These are phyloP conservation scores for Phyllostomus hastatus DNA, from an alignment of 2,113 vertebrate genomes.

Conservation along the genomic window DNA sequence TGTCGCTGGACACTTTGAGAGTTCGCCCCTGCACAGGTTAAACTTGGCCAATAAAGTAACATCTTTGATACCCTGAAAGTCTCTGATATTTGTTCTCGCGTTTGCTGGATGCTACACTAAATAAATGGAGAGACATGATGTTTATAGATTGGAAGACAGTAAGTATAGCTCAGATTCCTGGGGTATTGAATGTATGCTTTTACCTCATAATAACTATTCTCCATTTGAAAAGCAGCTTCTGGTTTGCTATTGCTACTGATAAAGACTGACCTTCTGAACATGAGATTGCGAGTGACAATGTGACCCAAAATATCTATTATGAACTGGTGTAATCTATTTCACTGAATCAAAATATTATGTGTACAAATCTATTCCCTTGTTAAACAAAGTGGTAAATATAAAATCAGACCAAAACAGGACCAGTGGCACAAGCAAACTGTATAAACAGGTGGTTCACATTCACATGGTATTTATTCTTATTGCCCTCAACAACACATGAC, in stretches of 20 bases:
- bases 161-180: not conserved
- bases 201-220: not conserved
- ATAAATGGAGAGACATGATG: not conserved
- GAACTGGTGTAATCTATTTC: not conserved
- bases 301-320: not conserved
- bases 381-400: not conserved
- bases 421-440: not conserved
- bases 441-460: not conserved
- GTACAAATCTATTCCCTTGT: not conserved
- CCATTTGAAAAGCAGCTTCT: constrained; percentile 2
- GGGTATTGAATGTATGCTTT: not conserved
- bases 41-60: no score
- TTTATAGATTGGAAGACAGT: not conserved
- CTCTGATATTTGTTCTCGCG: no score
- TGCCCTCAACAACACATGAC: not conserved
- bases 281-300: not conserved
- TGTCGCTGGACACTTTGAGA: no score
- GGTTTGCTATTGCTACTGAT: not conserved
- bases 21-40: no score
- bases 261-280: not conserved
- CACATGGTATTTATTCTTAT: not conserved
- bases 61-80: no score
- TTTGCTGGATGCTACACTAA: no score
- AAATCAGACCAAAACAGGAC: not conserved
- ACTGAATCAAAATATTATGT: not conserved